Evolutionary conservation across 2,797 vertebrate genomes (phyloP).

Genomic region (Sebastolobus alascanus): DNA sequence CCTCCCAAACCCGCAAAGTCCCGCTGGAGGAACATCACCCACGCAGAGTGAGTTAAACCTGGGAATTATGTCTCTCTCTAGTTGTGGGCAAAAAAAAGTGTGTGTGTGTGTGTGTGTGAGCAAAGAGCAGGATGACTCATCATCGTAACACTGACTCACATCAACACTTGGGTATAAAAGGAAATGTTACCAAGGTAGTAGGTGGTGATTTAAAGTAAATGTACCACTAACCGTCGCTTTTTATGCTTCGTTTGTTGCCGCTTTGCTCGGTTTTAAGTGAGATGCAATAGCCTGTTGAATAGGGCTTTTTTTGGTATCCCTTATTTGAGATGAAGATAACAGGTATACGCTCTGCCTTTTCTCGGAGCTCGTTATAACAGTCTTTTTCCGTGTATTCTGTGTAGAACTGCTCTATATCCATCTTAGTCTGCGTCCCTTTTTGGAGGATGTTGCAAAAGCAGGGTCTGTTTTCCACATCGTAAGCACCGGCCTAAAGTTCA

Average conservation of each 20-base stretch:
- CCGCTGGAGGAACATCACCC: constrained; percentile 96
- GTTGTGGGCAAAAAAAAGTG: constrained; percentile 28
- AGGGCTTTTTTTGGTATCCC: not conserved
- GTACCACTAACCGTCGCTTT: not conserved
- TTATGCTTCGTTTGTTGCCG: constrained; percentile 18
- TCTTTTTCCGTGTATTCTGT: not conserved
- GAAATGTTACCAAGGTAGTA: constrained; percentile 26
- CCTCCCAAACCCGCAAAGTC: constrained; percentile 90
- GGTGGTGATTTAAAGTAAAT: constrained; percentile 30
- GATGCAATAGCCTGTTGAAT: not conserved
- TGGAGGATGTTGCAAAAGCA: not conserved
- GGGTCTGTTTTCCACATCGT: not conserved
- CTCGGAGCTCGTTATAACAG: too few species aligned
- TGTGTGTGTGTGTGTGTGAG: not conserved
- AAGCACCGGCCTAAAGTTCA: not conserved
- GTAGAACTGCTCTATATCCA: not conserved
- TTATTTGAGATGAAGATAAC: not conserved
- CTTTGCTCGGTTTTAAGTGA: constrained; percentile 6
- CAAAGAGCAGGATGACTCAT: constrained; percentile 52
- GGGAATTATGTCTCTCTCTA: constrained; percentile 13
- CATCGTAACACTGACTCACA: constrained; percentile 35
- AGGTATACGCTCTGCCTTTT: not conserved
- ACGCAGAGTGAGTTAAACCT: constrained; percentile 90
- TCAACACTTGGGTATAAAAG: constrained; percentile 8
- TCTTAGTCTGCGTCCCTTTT: not conserved